phyloP scores from a whole-genome alignment of 2,113 vertebrate species.

The Ceyx margarethae region DNA sequence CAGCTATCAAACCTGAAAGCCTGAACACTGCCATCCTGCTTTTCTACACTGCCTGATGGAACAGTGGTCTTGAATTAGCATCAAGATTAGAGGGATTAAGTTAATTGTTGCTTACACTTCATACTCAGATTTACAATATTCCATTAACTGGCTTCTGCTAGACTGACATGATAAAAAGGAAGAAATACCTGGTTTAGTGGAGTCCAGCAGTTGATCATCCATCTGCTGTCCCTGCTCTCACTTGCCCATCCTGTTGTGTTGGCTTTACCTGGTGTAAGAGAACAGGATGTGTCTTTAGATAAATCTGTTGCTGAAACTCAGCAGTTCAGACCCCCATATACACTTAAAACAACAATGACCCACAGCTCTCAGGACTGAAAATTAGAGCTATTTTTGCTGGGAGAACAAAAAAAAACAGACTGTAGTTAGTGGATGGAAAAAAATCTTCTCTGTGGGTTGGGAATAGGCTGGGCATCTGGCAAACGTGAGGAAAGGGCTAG shows the following conservation, averaged over 20 bases:
- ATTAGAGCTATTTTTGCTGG: neutral
- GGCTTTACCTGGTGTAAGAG: neutral
- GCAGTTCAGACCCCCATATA: neutral
- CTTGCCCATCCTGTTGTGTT: neutral
- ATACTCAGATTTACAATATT: neutral
- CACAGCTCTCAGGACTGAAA: neutral
- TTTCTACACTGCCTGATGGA: neutral
- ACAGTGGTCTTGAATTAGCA: neutral
- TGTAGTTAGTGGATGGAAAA: neutral
- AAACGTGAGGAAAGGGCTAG: neutral
- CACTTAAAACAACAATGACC: neutral
- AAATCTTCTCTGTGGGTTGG: neutral
- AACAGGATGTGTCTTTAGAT: neutral
- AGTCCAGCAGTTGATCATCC: neutral
- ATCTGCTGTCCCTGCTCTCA: neutral
- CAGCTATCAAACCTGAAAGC: neutral
- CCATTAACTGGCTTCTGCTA: neutral
- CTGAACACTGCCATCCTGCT: neutral
- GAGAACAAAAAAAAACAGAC: neutral
- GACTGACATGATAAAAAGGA: neutral
- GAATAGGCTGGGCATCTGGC: neutral
- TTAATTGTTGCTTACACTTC: neutral
- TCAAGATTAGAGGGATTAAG: neutral
- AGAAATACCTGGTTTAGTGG: neutral
- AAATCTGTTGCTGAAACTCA: neutral